Percentiles rank a stretch among this genome's conserved stretches.
Conservation (phyloP, 1,140 invertebrate species). For the Andricus grossulariae region DNA sequence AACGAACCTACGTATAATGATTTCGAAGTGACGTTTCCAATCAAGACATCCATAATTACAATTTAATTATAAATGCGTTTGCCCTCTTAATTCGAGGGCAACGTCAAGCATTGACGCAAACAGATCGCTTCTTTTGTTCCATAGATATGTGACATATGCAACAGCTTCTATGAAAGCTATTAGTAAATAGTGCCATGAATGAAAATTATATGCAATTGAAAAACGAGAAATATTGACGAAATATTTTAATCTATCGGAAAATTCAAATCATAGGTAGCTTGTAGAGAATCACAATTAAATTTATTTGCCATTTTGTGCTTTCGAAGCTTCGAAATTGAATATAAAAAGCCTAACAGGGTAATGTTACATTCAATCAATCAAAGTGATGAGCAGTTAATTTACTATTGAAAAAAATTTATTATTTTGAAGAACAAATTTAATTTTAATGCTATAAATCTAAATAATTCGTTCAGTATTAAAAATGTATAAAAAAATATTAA, state of each 20-base stretch:
- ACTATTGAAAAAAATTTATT: too few species aligned
- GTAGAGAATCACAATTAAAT: background rate
- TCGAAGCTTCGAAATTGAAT: too few species aligned
- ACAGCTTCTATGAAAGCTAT: background rate
- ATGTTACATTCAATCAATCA: too few species aligned
- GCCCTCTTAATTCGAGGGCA: background rate
- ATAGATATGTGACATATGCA: background rate
- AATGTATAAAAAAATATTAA: too few species aligned
- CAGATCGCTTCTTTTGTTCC: conserved; percentile 1
- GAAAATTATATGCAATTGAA: background rate
- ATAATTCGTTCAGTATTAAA: too few species aligned
- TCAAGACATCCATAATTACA: conserved; percentile 4
- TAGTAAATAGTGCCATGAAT: conserved; percentile 12
- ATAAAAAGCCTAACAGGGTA: too few species aligned
- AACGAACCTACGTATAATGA: background rate
- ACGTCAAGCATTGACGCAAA: conserved; percentile 1
- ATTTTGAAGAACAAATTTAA: too few species aligned
- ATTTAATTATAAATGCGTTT: conserved; percentile 11
- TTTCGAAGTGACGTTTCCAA: background rate
- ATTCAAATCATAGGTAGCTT: background rate
- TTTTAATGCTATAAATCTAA: too few species aligned
- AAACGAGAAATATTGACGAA: background rate
- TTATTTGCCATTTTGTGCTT: background rate
- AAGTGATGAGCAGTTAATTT: too few species aligned
- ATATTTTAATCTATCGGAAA: background rate